phyloP scores from a whole-genome alignment of 35 echinoderm and acorn worm genomes.

The Lytechinus variegatus region DNA sequence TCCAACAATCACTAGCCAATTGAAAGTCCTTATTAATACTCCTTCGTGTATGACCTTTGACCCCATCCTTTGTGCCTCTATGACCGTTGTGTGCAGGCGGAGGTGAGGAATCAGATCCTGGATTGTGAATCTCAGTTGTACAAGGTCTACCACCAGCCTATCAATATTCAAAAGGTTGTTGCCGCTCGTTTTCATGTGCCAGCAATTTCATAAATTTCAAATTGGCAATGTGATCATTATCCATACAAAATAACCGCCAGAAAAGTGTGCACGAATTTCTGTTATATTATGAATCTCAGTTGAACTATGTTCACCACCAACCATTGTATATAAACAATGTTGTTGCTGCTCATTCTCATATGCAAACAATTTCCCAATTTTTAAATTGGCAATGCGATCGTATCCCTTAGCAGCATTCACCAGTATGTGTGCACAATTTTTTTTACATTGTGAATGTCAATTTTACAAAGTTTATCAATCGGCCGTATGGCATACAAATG shows the following conservation, averaged over 20 bases:
- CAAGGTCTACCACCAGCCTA: background rate
- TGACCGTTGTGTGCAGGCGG: background rate
- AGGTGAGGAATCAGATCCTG: constrained; percentile 25
- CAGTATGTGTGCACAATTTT: too few relatives aligned
- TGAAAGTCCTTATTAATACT: background rate
- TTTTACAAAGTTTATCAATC: background rate
- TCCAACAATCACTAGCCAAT: too few relatives aligned
- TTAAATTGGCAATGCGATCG: too few relatives aligned
- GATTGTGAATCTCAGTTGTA: constrained; percentile 38
- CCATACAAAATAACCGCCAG: background rate
- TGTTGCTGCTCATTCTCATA: too few relatives aligned
- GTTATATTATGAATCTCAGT: background rate
- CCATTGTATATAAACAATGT: too few relatives aligned
- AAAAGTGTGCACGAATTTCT: background rate
- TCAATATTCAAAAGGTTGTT: background rate
- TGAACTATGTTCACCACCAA: background rate
- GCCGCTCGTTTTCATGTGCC: background rate
- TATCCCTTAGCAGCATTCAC: too few relatives aligned
- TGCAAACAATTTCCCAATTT: too few relatives aligned
- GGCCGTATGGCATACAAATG: background rate
- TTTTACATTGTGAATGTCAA: background rate
- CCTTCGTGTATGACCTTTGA: background rate
- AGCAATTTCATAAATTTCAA: background rate
- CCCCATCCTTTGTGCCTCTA: background rate
- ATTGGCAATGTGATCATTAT: background rate